Evolutionary conservation across 2,888 invertebrate species (phyloP), one percentile per base, ranked within the genome.

Genomic region (Mythimna impura): DNA sequence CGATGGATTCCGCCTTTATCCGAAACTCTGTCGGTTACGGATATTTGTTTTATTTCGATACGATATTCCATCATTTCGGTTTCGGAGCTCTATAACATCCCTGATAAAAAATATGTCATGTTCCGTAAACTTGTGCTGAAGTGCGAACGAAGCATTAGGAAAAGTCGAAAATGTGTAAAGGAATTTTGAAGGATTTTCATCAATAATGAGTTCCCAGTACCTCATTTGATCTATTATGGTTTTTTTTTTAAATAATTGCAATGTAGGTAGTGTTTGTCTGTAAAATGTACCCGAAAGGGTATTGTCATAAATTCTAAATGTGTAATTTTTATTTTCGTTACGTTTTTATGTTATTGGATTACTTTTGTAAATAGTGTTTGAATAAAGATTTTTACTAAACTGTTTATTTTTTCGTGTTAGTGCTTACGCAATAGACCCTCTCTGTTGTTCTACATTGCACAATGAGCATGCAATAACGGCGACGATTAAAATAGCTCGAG

Each of bases 251-350:
- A 22, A 22, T 2, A 0, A 3, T 25, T 14, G 14, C 20, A 65
- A 34, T 25, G 2, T 36, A 8, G 17, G 34, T 34, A 47, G 9
- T 70, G 17, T 60, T 58, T 10, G 17, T 54, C 10, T 57, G 20
- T n/a, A 52, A 50, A 40, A 40, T 22, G 22, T 54, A 71, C 30
- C 40, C 71, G 52, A 60, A 40, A 10, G 22, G 36, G 40, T 71
- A 71, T 43, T 52, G 60, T 61, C 61, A 34, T 72, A 34, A n/a
- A 71, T n/a, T 60, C 3, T 14, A 57, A 47, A 73, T 62, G 0
- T 17, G 47, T 62, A 54, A 54, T 60, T 60, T 66, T 66, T 50
- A 47, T 66, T 66, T 55, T 76, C 66, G 47, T 75, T 74, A 66
- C 47, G 61, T 74, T 74, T 66, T n/a, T 66, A 40, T 22, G 6